phyloP scores from a whole-genome alignment of 2,888 invertebrate species.

The Stenurella melanura region DNA sequence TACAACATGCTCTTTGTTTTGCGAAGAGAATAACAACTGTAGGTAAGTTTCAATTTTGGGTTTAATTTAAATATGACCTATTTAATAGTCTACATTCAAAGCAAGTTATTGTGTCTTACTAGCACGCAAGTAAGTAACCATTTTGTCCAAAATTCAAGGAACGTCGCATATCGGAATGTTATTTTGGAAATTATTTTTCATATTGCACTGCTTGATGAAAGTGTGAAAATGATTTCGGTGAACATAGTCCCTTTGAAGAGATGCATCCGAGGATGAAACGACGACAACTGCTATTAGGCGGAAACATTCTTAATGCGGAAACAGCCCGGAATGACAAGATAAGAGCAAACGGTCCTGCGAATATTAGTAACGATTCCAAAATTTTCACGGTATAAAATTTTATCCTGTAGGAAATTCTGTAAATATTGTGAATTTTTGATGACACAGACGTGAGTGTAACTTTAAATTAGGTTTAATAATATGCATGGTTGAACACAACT shows the following conservation, averaged over 20 bases:
- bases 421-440: neutral
- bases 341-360: neutral
- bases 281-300: neutral
- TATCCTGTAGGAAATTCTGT: neutral
- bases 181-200: too few species aligned
- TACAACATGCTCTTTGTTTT: too few species aligned
- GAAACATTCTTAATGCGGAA: neutral
- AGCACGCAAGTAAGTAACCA: too few species aligned
- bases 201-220: neutral
- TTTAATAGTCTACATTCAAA: too few species aligned
- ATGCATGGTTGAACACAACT: neutral
- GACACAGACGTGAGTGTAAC: neutral
- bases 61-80: too few species aligned
- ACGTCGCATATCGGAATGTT: too few species aligned
- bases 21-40: too few species aligned
- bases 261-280: neutral
- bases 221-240: neutral
- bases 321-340: neutral
- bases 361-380: neutral
- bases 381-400: neutral
- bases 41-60: too few species aligned
- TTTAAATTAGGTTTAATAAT: neutral
- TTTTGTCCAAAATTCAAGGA: too few species aligned
- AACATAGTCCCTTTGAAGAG: neutral
- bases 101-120: too few species aligned